These are phyloP conservation scores for Radopholus similis DNA, from an alignment of 1,140 invertebrate species.

Conservation along the genomic window DNA sequence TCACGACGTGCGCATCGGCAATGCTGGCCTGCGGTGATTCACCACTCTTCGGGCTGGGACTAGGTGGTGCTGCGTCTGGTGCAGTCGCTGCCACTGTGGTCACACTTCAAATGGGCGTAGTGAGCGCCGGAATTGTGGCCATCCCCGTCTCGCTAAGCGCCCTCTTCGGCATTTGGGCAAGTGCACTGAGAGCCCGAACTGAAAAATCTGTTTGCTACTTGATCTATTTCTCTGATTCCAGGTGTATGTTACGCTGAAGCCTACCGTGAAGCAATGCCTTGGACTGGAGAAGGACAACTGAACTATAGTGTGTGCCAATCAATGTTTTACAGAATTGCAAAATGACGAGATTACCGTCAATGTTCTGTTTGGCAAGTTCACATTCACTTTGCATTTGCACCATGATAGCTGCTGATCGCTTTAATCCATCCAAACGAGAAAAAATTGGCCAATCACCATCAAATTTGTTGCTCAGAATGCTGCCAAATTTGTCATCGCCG, in stretches of 20 bases:
- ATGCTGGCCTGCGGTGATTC: slow-evolving; percentile 56
- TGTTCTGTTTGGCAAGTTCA: no score
- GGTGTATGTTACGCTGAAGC: slow-evolving; percentile 41
- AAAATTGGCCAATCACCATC: no score
- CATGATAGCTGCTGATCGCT: no score
- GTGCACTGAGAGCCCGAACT: no score
- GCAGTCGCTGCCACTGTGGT: slow-evolving; percentile 41
- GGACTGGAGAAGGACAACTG: slow-evolving; percentile 30
- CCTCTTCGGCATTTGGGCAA: slow-evolving; percentile 41
- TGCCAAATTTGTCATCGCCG: no score
- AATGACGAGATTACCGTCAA: no score
- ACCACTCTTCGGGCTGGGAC: slow-evolving; percentile 54
- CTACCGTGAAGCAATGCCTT: slow-evolving; percentile 32
- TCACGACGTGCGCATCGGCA: slow-evolving; percentile 59
- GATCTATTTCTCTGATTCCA: background rate
- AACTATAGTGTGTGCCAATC: background rate
- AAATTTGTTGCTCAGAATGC: no score
- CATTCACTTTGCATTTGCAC: no score
- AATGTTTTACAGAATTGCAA: background rate
- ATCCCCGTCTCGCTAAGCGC: slow-evolving; percentile 41
- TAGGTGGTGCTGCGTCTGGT: slow-evolving; percentile 51
- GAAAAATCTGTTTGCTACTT: background rate
- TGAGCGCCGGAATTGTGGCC: slow-evolving; percentile 27
- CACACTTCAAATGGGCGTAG: slow-evolving; percentile 45
- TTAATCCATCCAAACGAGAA: no score